Percentiles rank a stretch among this genome's conserved stretches.
Conservation (phyloP, 2,888 invertebrate species). For the Caenorhabditis imperialis region DNA sequence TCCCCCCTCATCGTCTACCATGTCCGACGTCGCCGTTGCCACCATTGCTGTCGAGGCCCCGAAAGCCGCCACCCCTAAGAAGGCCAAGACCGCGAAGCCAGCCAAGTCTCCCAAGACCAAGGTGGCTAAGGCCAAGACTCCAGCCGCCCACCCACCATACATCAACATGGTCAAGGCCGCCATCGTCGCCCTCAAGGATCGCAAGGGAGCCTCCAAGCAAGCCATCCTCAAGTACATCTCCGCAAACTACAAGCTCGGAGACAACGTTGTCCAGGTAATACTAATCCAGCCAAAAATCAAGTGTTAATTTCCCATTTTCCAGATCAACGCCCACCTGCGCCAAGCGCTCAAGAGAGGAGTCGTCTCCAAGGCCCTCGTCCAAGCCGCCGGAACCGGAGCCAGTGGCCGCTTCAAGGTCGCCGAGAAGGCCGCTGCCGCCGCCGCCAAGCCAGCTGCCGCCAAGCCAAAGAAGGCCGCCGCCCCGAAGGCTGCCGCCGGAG, state of each 20-base stretch:
- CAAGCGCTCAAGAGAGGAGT: conserved; percentile 79
- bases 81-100: conserved; percentile 1
- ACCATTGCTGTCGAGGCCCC: conserved; percentile 2
- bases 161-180: conserved; percentile 79
- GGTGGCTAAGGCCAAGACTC: conserved; percentile 16
- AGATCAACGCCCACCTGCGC: conserved; percentile 79
- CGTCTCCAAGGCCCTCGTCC: conserved; percentile 78
- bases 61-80: background rate
- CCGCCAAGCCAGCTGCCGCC: conserved; percentile 28
- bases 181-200: conserved; percentile 79
- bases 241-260: conserved; percentile 79
- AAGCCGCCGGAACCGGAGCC: conserved; percentile 70
- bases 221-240: conserved; percentile 80
- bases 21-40: conserved; percentile 19
- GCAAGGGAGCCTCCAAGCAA: conserved; percentile 80
- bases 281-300: background rate
- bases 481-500: conserved; percentile 39
- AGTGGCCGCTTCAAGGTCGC: conserved; percentile 66
- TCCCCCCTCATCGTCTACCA: background rate
- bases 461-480: conserved; percentile 49
- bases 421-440: conserved; percentile 41
- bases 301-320: background rate
- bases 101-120: conserved; percentile 17
- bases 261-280: conserved; percentile 9
- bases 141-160: conserved; percentile 77